Percentiles rank a stretch among this genome's conserved stretches.
Conservation (phyloP, 2,888 invertebrate species). For the Apeira syringaria region DNA sequence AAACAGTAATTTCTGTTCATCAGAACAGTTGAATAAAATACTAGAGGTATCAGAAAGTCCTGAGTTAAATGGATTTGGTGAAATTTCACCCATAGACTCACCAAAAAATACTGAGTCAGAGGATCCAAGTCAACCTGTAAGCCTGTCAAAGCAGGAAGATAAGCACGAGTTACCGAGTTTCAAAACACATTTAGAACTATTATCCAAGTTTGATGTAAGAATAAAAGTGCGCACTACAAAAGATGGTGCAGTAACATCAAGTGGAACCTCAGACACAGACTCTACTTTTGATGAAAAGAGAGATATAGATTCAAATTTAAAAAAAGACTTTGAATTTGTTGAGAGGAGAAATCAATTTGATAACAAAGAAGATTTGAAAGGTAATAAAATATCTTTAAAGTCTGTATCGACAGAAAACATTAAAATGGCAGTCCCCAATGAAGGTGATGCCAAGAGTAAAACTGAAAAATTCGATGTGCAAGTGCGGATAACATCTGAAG, state of each 20-base stretch:
- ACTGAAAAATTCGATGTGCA: conserved; percentile 77
- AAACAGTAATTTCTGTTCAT: conserved; percentile 39
- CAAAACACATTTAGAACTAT: conserved; percentile 73
- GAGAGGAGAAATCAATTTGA: conserved; percentile 58
- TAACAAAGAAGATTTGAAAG: conserved; percentile 44
- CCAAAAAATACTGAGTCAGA: conserved; percentile 44
- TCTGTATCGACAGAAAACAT: conserved; percentile 63
- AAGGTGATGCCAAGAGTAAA: conserved; percentile 66
- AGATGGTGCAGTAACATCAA: conserved; percentile 62
- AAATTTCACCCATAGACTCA: conserved; percentile 38
- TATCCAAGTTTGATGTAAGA: conserved; percentile 81
- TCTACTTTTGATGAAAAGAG: conserved; percentile 50
- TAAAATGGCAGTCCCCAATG: conserved; percentile 77
- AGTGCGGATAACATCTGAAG: conserved; percentile 77
- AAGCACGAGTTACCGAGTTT: conserved; percentile 51
- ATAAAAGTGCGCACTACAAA: conserved; percentile 78
- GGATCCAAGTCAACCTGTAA: conserved; percentile 50
- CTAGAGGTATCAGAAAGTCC: conserved; percentile 38
- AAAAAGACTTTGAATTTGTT: conserved; percentile 46
- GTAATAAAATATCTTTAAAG: conserved; percentile 55
- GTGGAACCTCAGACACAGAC: conserved; percentile 67
- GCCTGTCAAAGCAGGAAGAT: conserved; percentile 41
- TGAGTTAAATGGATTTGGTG: conserved; percentile 43
- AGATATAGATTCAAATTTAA: conserved; percentile 41
- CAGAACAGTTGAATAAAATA: conserved; percentile 48